A percentile compares a stretch with the other conserved stretches of the same genome.
These are phyloP conservation scores for Temnothorax ravouxi DNA, from an alignment of 2,888 invertebrate genomes.

Conservation along the genomic window DNA sequence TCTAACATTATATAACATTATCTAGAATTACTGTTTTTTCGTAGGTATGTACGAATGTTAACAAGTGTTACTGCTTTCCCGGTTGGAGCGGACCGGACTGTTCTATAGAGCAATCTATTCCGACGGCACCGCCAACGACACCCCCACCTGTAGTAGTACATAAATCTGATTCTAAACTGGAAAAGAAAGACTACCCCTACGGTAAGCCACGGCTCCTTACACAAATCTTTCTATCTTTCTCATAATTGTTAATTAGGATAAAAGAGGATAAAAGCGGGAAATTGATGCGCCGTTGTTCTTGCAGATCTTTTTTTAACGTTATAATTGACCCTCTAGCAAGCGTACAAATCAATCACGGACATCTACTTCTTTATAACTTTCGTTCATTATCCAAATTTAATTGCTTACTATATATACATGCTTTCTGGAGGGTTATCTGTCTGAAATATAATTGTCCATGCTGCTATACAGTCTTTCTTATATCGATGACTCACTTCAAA, in stretches of 20 bases:
- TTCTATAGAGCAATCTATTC: slow-evolving; percentile 91
- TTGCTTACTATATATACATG: background rate
- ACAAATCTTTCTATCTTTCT: background rate
- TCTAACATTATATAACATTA: background rate
- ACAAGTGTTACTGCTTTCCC: slow-evolving; percentile 96
- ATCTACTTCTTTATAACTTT: background rate
- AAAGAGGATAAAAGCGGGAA: slow-evolving; percentile 50
- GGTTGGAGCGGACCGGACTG: slow-evolving; percentile 97
- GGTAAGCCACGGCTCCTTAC: slow-evolving; percentile 89
- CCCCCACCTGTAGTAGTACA: slow-evolving; percentile 89
- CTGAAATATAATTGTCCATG: background rate
- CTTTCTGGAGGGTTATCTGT: slow-evolving; percentile 31
- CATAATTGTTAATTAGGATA: slow-evolving; percentile 32
- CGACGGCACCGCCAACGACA: slow-evolving; percentile 88
- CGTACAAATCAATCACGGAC: background rate
- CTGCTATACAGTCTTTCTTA: slow-evolving; percentile 6
- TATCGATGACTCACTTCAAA: slow-evolving; percentile 39
- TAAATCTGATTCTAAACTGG: slow-evolving; percentile 89
- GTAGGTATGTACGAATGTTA: slow-evolving; percentile 96
- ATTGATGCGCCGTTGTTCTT: slow-evolving; percentile 36
- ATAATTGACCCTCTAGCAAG: slow-evolving; percentile 7
- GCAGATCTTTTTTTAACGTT: slow-evolving; percentile 11
- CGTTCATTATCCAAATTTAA: slow-evolving; percentile 8
- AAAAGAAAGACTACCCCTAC: slow-evolving; percentile 95
- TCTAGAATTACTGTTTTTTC: background rate